Base-by-base conservation (phyloP, 2,113 vertebrate genomes). In the Ammodytes marinus region DNA sequence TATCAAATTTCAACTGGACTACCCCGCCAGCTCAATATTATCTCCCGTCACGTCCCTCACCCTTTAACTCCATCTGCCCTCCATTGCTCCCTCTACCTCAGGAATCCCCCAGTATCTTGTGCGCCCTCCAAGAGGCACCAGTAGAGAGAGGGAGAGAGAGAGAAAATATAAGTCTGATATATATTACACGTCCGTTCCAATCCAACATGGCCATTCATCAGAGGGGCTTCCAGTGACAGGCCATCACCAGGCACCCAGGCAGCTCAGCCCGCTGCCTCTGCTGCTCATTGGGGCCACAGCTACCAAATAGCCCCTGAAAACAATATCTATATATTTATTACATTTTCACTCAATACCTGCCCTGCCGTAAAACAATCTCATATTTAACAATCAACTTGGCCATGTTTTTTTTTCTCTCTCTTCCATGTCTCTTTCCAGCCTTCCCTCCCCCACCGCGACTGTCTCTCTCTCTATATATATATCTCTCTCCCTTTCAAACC, bases 131-230 rank as follows among this genome's bases (percentile, higher is more conserved):
- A 77, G 50, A 83, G 84, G 67, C 55, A 70, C 63, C 43, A 63
- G 72, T 64, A 68, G 79, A 53, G 76, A 73, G 73, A 54, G 72
- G 73, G 70, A 49, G 78, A 61, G 84, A 69, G 70, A 49, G 67
- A 73, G 63, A 86, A 86, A 93, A 92, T 91, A 93, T 92, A 93
- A 90, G 87, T 86, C 88, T 94, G 94, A 94, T 95, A 94, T 96
- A 95, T 95, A 95, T 95, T 95, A 91, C 92, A 92, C 47, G 95
- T 95, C 94, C 93, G 92, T 95, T 95, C 91, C 94, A 94, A 95
- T 95, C 89, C 86, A 89, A 91, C 80, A 88, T 76, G 74, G 93
- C 87, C 93, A 91, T 95, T 94, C 89, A 94, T 95, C 94, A 95
- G 85, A 75, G 88, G 57, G 72, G 88, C 92, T 84, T 84, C 74